These are phyloP conservation scores for Calephelis perditalis DNA, from an alignment of 2,888 invertebrate genomes.

Conservation along the genomic window DNA sequence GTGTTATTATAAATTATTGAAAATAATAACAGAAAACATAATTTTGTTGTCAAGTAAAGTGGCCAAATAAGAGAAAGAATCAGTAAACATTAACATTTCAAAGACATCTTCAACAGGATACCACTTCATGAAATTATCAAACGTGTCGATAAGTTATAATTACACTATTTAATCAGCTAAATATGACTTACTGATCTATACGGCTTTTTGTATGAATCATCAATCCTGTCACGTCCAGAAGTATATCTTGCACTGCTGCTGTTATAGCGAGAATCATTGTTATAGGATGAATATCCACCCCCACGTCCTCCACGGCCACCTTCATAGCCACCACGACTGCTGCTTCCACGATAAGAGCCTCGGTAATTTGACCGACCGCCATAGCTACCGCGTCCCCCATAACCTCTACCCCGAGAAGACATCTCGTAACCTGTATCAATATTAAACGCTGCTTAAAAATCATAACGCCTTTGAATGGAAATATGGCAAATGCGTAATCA, in stretches of 20 bases:
- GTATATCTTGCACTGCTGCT: slow-evolving; percentile 58
- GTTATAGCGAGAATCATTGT: slow-evolving; percentile 62
- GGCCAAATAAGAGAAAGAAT: too few species aligned
- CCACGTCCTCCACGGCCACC: slow-evolving; percentile 60
- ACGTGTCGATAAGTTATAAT: too few species aligned
- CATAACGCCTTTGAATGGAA: neutral
- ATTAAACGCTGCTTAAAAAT: neutral
- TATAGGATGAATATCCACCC: slow-evolving; percentile 60
- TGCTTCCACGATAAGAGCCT: slow-evolving; percentile 61
- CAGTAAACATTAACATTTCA: too few species aligned
- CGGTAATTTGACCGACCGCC: slow-evolving; percentile 54
- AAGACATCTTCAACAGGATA: too few species aligned
- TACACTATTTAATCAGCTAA: too few species aligned
- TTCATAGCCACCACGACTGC: slow-evolving; percentile 58
- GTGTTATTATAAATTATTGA: too few species aligned
- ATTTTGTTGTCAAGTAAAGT: too few species aligned
- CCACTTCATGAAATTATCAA: too few species aligned
- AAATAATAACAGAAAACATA: too few species aligned
- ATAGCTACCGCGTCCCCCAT: slow-evolving; percentile 51
- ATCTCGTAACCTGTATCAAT: slow-evolving; percentile 32
- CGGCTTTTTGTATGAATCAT: slow-evolving; percentile 68
- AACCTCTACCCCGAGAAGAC: slow-evolving; percentile 69
- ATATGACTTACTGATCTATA: slow-evolving; percentile 62
- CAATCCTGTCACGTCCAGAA: slow-evolving; percentile 57
- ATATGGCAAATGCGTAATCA: neutral